Evolutionary conservation across 1,140 invertebrate species (phyloP).

Genomic region (Homalodisca vitripennis): DNA sequence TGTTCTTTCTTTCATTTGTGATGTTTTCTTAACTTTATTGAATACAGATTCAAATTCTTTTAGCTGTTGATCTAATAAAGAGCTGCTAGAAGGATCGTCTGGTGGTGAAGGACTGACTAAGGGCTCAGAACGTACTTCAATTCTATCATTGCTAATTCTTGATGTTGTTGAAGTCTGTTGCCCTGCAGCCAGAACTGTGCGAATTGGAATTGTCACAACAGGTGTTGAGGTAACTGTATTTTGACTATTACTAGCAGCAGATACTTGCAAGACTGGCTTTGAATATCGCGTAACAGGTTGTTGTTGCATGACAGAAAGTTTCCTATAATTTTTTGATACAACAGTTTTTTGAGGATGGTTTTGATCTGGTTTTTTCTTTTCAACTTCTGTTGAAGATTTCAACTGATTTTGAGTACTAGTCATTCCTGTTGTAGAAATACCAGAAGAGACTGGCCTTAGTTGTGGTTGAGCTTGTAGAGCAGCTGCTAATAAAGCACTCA

Average conservation of each 20-base stretch:
- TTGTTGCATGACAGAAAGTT: constrained; percentile 31
- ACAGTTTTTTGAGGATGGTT: neutral
- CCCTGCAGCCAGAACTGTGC: constrained; percentile 50
- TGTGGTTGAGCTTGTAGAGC: constrained; percentile 42
- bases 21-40: constrained; percentile 60
- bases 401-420: constrained; percentile 4
- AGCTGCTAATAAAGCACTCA: constrained; percentile 48
- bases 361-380: constrained; percentile 28
- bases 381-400: constrained; percentile 19
- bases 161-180: constrained; percentile 43
- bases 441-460: constrained; percentile 20
- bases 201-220: constrained; percentile 44
- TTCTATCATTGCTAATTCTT: constrained; percentile 42
- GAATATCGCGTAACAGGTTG: constrained; percentile 47
- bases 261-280: constrained; percentile 57
- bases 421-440: neutral
- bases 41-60: constrained; percentile 79
- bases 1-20: constrained; percentile 58
- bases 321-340: neutral
- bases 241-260: constrained; percentile 39
- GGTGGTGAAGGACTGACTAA: constrained; percentile 37
- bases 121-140: constrained; percentile 39
- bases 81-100: constrained; percentile 52
- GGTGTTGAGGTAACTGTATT: constrained; percentile 41
- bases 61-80: constrained; percentile 69